These are phyloP conservation scores for Lasioglossum lativentre DNA, from an alignment of 2,888 invertebrate genomes.

Conservation along the genomic window DNA sequence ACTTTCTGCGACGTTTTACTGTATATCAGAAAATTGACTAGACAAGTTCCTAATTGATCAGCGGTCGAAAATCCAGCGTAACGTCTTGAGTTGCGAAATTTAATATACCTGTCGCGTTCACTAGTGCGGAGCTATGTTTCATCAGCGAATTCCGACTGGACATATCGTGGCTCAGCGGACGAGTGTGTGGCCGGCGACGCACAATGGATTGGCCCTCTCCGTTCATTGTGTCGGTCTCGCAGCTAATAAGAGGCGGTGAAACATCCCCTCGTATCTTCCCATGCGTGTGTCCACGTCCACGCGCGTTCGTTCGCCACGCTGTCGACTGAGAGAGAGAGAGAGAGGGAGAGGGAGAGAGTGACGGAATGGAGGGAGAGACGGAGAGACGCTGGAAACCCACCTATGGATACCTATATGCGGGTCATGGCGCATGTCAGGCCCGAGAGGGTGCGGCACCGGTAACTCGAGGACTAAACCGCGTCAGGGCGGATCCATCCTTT, in stretches of 20 bases:
- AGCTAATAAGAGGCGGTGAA: conserved; percentile 33
- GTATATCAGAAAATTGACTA: too few relatives aligned
- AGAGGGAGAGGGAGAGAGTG: neutral
- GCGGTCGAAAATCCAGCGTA: neutral
- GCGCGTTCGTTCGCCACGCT: conserved; percentile 19
- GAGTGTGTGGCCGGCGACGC: neutral
- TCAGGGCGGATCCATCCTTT: conserved; percentile 69
- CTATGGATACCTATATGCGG: conserved; percentile 74
- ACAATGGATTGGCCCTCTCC: conserved; percentile 28
- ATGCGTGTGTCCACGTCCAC: conserved; percentile 18
- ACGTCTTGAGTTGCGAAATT: conserved; percentile 25
- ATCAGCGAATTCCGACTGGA: conserved; percentile 45
- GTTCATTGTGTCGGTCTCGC: neutral
- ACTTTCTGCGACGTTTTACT: too few relatives aligned
- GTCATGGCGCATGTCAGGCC: conserved; percentile 82
- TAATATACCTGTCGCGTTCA: conserved; percentile 35
- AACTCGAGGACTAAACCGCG: conserved; percentile 67
- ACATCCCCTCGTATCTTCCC: neutral
- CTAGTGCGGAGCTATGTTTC: conserved; percentile 28
- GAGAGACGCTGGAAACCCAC: conserved; percentile 43
- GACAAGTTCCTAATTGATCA: too few relatives aligned
- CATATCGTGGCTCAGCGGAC: conserved; percentile 24
- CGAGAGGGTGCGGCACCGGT: conserved; percentile 80
- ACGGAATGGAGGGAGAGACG: neutral
- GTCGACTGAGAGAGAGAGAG: neutral